Evolutionary conservation across 2,797 vertebrate genomes (phyloP).

Genomic region (Alectoris magna): DNA sequence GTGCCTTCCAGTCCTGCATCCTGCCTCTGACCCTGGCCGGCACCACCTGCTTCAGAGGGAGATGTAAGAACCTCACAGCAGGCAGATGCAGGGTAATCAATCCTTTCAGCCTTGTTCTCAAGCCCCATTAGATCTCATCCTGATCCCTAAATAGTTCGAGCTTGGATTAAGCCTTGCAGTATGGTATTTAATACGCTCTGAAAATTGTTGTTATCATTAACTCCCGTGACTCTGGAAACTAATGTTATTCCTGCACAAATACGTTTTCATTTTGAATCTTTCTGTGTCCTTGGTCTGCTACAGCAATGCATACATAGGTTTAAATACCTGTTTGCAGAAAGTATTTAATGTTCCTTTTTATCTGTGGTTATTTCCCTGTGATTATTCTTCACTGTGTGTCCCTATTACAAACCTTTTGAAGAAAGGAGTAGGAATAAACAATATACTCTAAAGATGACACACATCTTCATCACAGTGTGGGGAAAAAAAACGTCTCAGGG

Average conservation of each 20-base stretch:
- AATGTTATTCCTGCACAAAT: conserved; percentile 25
- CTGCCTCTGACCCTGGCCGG: conserved; percentile 44
- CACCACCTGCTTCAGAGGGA: conserved; percentile 35
- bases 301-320: background rate
- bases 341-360: conserved; percentile 16
- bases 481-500: background rate
- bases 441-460: conserved; percentile 9
- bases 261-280: conserved; percentile 46
- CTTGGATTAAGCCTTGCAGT: conserved; percentile 56
- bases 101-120: conserved; percentile 61
- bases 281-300: conserved; percentile 41
- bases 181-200: conserved; percentile 52
- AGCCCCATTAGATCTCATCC: conserved; percentile 45
- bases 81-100: conserved; percentile 55
- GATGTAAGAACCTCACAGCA: conserved; percentile 55
- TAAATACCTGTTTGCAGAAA: conserved; percentile 31
- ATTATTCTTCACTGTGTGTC: background rate
- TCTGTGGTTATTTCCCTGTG: background rate
- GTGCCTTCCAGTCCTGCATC: conserved; percentile 25
- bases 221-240: conserved; percentile 26
- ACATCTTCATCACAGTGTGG: background rate
- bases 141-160: conserved; percentile 57
- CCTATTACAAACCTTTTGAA: conserved; percentile 19
- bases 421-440: conserved; percentile 25
- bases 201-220: conserved; percentile 54